Percentiles rank a stretch among this genome's conserved stretches.
Evolutionary conservation across 2,888 invertebrate genomes (phyloP).

Genomic region (Leptinotarsa juncta): DNA sequence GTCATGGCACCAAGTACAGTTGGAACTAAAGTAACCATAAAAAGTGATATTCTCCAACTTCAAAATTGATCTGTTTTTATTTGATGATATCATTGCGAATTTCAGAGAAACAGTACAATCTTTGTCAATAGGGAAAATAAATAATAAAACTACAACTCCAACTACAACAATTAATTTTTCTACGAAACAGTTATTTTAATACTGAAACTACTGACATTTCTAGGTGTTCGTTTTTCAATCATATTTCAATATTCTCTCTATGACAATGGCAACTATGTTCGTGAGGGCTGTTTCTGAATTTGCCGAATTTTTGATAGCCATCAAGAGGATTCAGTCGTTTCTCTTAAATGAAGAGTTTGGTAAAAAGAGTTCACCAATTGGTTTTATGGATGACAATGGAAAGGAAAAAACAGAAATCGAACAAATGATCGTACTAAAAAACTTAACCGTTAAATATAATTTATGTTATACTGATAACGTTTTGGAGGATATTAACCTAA

Average conservation of each 20-base stretch:
- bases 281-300: conserved; percentile 66
- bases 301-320: conserved; percentile 66
- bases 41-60: no score
- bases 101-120: no score
- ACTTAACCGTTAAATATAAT: conserved; percentile 60
- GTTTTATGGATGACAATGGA: conserved; percentile 50
- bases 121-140: no score
- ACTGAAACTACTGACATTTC: conserved; percentile 35
- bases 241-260: conserved; percentile 69
- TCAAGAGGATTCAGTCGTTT: conserved; percentile 64
- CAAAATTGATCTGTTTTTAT: no score
- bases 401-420: conserved; percentile 52
- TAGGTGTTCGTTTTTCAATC: conserved; percentile 70
- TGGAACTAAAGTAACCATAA: no score
- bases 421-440: conserved; percentile 62
- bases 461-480: conserved; percentile 53
- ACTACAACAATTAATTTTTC: neutral
- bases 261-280: conserved; percentile 72
- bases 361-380: conserved; percentile 55
- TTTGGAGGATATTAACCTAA: conserved; percentile 56
- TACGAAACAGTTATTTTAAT: neutral
- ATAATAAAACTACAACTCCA: neutral
- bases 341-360: conserved; percentile 60
- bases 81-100: no score
- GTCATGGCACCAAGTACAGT: no score